Percentiles rank a stretch among this genome's conserved stretches.
phyloP scores from a whole-genome alignment of 2,888 invertebrate genomes.

The Corythucha ciliata region DNA sequence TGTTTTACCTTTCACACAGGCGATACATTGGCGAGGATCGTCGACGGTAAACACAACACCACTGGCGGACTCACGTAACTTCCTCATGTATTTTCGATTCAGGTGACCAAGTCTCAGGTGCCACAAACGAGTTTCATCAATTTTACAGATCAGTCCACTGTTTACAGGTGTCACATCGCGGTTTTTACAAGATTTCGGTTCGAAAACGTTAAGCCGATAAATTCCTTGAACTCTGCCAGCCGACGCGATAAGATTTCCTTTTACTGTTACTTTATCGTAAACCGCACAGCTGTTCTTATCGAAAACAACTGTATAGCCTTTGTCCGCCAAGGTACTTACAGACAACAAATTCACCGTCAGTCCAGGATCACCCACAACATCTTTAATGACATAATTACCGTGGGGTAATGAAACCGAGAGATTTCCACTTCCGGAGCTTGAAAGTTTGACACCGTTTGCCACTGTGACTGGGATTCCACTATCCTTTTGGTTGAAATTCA shows the following conservation, averaged over 20 bases:
- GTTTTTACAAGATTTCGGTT: too few species aligned
- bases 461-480: conserved; percentile 6
- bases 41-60: background rate
- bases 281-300: background rate
- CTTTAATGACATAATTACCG: conserved; percentile 1
- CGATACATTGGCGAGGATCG: conserved; percentile 3
- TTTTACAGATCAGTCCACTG: conserved; percentile 1
- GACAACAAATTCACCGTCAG: conserved; percentile 5
- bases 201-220: conserved; percentile 8
- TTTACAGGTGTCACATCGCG: too few species aligned
- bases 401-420: background rate
- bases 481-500: background rate
- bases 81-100: conserved; percentile 2
- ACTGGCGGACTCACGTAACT: background rate
- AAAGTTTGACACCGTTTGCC: background rate
- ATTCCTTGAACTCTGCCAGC: conserved; percentile 3
- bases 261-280: background rate
- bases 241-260: conserved; percentile 6
- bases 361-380: conserved; percentile 6
- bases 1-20: conserved; percentile 5
- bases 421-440: conserved; percentile 7
- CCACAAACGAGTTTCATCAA: background rate
- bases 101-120: conserved; percentile 1
- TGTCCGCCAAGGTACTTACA: background rate
- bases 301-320: conserved; percentile 7